Evolutionary conservation across 2,888 invertebrate genomes (phyloP), one percentile per base, ranked within the genome.

Genomic region (Calameuta filiformis): DNA sequence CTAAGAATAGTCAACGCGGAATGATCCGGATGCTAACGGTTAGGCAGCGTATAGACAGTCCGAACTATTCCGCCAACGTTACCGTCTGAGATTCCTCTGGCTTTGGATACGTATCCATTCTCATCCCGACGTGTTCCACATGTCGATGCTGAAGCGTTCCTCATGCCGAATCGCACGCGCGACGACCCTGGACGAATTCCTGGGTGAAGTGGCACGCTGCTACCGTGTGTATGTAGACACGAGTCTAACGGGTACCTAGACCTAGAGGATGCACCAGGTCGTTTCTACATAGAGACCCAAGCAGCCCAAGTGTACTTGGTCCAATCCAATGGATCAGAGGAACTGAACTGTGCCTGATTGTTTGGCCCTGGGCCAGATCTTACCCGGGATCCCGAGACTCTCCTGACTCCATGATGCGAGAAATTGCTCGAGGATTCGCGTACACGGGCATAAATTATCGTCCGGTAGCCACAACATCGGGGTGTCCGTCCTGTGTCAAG

Each of bases 1-100:
- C 77, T 79, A 81, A 81, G 82, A 83, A 82, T 83, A 79, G 79
- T 80, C 78, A 76, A 73, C 75, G 73, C 75, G 79, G 76, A 78
- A 80, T 75, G 69, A 78, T 71, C 76, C 74, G 71, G 68, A 69
- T 37, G 79, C 77, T 77, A 75, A 75, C 77, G 76, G 75, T 56
- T 56, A 23, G 56, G 56, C 56, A 56, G 56, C 56, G 56, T 56
- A 23, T 23, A 56, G 56, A 23, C 56, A 9, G 56, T 23, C 23
- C 9, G 56, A 56, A 56, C 56, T 56, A 56, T 56, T 56, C 56
- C 23, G 56, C 56, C 56, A 56, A 23, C 56, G 40, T 56, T 56
- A 56, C 56, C 23, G 56, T 23, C 56, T 23, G 56, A 23, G 56
- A 56, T 56, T 56, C 56, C 56, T 56, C 9, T 56, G 56, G 56